phyloP scores from a whole-genome alignment of 2,113 vertebrate species.

The Hymenochirus boettgeri region DNA sequence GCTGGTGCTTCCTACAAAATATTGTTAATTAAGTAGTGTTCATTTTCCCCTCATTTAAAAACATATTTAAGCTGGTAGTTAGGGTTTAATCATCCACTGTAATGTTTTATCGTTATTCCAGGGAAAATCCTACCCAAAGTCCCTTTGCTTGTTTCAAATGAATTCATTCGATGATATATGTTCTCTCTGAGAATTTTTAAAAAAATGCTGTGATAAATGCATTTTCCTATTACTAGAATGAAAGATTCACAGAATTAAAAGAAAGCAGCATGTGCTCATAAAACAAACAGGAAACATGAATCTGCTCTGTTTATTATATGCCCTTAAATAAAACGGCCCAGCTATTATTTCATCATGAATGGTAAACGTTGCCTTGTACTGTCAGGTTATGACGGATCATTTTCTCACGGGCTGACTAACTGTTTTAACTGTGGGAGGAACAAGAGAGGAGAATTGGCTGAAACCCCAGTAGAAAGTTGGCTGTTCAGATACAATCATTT shows the following conservation, averaged over 20 bases:
- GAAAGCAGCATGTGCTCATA: neutral
- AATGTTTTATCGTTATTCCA: constrained; percentile 46
- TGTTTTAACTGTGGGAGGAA: constrained; percentile 30
- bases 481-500: constrained; percentile 16
- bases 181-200: constrained; percentile 42
- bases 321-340: constrained; percentile 2
- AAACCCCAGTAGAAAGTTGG: constrained; percentile 35
- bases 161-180: constrained; percentile 48
- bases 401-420: constrained; percentile 43
- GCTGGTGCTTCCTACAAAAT: neutral
- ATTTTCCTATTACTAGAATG: constrained; percentile 2
- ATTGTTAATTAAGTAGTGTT: neutral
- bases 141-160: constrained; percentile 55
- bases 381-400: constrained; percentile 28
- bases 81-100: constrained; percentile 23
- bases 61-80: neutral
- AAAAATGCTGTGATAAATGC: constrained; percentile 39
- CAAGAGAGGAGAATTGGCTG: constrained; percentile 37
- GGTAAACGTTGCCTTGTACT: neutral
- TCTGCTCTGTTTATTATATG: neutral
- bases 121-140: constrained; percentile 52
- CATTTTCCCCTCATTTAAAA: constrained; percentile 17
- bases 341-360: constrained; percentile 38
- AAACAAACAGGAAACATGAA: constrained; percentile 17
- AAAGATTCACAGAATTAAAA: constrained; percentile 9